Conservation (phyloP, 2,888 invertebrate genomes). For the Barypeithes pellucidus region DNA sequence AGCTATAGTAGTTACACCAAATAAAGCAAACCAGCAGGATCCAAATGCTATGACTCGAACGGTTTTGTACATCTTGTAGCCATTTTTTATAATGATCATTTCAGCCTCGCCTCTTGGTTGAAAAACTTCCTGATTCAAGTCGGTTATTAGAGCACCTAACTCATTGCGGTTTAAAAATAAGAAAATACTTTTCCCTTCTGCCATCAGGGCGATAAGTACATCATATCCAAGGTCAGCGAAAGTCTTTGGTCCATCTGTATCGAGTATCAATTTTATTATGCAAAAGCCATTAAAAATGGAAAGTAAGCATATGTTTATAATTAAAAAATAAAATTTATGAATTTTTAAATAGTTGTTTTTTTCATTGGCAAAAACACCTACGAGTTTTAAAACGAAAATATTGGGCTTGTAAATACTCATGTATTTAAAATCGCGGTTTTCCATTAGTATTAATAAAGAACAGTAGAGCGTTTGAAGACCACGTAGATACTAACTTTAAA, state of each 20-base stretch:
- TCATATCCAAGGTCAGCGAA: constrained; percentile 4
- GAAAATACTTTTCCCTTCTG: not conserved
- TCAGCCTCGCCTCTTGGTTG: constrained; percentile 6
- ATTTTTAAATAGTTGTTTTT: not conserved
- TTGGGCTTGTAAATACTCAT: no score
- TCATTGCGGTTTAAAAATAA: not conserved
- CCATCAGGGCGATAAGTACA: not conserved
- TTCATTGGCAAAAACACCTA: not conserved
- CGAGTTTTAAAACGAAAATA: not conserved
- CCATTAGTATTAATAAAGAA: no score
- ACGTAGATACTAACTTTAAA: no score
- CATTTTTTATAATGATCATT: not conserved
- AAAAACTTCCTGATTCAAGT: not conserved
- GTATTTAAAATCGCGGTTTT: no score
- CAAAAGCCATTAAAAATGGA: not conserved
- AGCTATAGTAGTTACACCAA: no score
- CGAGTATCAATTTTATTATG: not conserved
- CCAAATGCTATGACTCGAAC: no score
- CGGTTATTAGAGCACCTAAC: not conserved
- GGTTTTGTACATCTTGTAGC: no score
- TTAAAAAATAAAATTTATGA: not conserved
- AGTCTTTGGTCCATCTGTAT: not conserved
- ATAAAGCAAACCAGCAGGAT: no score
- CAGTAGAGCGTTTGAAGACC: no score
- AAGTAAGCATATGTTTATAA: not conserved